phyloP scores from a whole-genome alignment of 2,797 vertebrate genomes.

The Sarcophilus harrisii region DNA sequence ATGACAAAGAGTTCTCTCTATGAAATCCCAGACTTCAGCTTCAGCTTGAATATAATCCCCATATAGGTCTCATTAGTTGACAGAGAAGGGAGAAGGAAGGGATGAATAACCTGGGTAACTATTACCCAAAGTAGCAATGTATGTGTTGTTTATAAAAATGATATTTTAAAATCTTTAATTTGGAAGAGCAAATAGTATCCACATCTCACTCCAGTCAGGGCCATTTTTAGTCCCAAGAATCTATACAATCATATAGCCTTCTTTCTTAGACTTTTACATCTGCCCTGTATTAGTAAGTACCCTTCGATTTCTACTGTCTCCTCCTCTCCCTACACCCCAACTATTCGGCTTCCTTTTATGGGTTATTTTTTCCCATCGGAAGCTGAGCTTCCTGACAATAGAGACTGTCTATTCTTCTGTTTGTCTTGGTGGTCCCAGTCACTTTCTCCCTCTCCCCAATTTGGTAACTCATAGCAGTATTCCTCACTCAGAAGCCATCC shows the following conservation, averaged over 20 bases:
- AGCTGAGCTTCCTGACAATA: neutral
- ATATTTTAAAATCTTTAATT: too few relatives aligned
- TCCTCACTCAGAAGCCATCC: neutral
- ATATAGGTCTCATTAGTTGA: neutral
- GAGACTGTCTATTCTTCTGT: neutral
- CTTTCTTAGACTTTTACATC: neutral
- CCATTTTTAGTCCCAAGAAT: neutral
- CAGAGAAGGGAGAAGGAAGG: too few relatives aligned
- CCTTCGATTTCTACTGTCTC: rapidly evolving
- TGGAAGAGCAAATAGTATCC: neutral
- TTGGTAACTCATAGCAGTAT: neutral
- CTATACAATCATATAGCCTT: neutral
- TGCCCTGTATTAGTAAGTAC: neutral
- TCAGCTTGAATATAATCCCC: neutral
- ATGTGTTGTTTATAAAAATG: too few relatives aligned
- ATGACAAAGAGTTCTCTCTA: neutral
- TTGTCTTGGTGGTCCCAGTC: neutral
- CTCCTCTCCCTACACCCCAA: neutral
- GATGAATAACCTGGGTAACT: neutral
- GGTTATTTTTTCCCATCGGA: neutral
- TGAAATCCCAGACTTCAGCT: neutral
- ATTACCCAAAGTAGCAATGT: neutral
- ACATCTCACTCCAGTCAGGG: neutral
- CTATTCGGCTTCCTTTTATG: neutral
- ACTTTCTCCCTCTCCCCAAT: neutral